These are phyloP conservation scores for Lordiphosa stackelbergi DNA, from an alignment of 1,140 invertebrate genomes.

Conservation along the genomic window DNA sequence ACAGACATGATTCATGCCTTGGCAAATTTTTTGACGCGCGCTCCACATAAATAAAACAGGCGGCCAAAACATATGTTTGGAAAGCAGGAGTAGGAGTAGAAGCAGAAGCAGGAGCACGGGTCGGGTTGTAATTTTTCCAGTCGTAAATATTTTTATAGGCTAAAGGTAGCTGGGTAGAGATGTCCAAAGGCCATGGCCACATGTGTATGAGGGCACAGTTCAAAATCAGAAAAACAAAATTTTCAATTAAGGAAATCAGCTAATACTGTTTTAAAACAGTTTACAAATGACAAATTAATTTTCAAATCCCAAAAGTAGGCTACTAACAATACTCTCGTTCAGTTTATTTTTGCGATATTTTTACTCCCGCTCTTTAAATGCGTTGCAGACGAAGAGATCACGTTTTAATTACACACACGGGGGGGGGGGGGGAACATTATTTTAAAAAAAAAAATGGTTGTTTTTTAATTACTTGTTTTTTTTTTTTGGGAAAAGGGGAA, in stretches of 20 bases:
- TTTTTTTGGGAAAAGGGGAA: too few species aligned
- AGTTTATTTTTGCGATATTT: too few species aligned
- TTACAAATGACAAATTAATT: too few species aligned
- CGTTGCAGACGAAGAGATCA: too few species aligned
- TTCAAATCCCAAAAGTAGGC: too few species aligned
- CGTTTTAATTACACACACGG: too few species aligned
- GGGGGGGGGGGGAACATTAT: too few species aligned
- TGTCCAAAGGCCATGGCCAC: background rate
- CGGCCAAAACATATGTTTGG: conserved; percentile 55
- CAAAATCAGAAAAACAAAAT: conserved; percentile 11
- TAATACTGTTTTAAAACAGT: too few species aligned
- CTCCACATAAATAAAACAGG: conserved; percentile 58
- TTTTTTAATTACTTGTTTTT: too few species aligned
- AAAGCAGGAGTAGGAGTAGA: conserved; percentile 17
- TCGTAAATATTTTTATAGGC: conserved; percentile 76
- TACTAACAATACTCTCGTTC: too few species aligned
- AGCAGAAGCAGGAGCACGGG: conserved; percentile 4
- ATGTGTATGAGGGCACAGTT: background rate
- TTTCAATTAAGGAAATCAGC: conserved; percentile 1
- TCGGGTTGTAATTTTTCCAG: conserved; percentile 52
- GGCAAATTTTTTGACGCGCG: conserved; percentile 67
- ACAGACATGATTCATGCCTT: conserved; percentile 62
- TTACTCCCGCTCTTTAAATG: too few species aligned
- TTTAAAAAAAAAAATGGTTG: too few species aligned
- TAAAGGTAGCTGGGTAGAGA: conserved; percentile 4